phyloP scores from a whole-genome alignment of 1,140 invertebrate species.

The Drosophila pandora region DNA sequence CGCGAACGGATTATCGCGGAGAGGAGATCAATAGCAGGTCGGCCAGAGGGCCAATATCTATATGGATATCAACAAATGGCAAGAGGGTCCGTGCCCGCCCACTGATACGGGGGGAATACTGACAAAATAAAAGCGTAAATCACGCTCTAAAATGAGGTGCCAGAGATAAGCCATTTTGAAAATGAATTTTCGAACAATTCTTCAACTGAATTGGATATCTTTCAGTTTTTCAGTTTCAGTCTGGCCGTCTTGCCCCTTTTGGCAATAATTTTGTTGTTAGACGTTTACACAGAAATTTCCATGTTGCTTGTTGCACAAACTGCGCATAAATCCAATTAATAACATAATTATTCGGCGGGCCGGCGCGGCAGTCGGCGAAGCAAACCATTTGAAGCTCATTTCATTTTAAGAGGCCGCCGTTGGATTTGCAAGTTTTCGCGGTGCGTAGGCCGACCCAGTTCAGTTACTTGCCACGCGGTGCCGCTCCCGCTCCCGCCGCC shows the following conservation, averaged over 20 bases:
- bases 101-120: conserved; percentile 48
- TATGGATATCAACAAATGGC: conserved; percentile 59
- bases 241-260: neutral
- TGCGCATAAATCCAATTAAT: conserved; percentile 79
- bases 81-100: conserved; percentile 58
- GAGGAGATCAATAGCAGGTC: conserved; percentile 71
- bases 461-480: conserved; percentile 41
- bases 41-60: conserved; percentile 47
- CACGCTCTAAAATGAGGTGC: conserved; percentile 74
- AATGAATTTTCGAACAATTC: neutral
- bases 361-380: conserved; percentile 20
- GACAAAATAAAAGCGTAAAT: conserved; percentile 69
- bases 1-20: conserved; percentile 74
- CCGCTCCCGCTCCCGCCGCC: neutral
- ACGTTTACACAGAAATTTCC: conserved; percentile 58
- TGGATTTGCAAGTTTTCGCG: conserved; percentile 29
- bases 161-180: conserved; percentile 46
- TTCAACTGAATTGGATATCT: neutral
- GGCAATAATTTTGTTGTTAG: conserved; percentile 25
- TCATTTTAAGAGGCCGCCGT: conserved; percentile 63
- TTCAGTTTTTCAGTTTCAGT: too few relatives aligned
- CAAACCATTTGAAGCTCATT: conserved; percentile 65
- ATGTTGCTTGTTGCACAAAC: conserved; percentile 62
- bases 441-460: conserved; percentile 59
- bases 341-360: conserved; percentile 75